These are phyloP conservation scores for Drosophila pseudoananassae DNA, from an alignment of 1,140 invertebrate genomes.

Conservation along the genomic window DNA sequence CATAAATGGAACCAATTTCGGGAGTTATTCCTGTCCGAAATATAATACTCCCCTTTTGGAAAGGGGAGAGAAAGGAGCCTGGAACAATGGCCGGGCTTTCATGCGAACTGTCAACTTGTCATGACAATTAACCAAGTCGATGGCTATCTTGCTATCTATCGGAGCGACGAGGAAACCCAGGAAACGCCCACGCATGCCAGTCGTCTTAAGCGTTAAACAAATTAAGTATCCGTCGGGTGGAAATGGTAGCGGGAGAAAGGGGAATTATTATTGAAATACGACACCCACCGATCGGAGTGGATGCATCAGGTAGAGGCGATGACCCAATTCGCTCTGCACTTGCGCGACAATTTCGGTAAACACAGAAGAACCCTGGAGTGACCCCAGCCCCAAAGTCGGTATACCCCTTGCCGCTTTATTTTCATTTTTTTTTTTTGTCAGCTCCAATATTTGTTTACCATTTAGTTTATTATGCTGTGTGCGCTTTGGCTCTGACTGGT, in stretches of 20 bases:
- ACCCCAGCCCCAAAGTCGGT: neutral
- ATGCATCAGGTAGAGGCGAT: constrained; percentile 36
- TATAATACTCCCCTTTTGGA: constrained; percentile 54
- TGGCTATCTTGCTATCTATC: constrained; percentile 71
- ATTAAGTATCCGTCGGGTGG: constrained; percentile 42
- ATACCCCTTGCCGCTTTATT: neutral
- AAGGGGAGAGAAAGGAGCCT: constrained; percentile 14
- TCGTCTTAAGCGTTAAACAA: constrained; percentile 60
- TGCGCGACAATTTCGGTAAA: constrained; percentile 62
- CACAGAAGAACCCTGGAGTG: constrained; percentile 15
- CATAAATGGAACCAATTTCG: constrained; percentile 30
- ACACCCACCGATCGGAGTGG: constrained; percentile 38
- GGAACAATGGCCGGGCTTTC: constrained; percentile 72
- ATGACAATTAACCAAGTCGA: constrained; percentile 74
- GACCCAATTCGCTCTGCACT: constrained; percentile 71
- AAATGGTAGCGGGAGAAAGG: neutral
- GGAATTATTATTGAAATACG: constrained; percentile 68
- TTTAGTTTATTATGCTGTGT: constrained; percentile 79
- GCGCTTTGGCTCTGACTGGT: constrained; percentile 53
- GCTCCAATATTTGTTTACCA: constrained; percentile 74
- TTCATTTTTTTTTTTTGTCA: constrained; percentile 17
- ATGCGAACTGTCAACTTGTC: constrained; percentile 81
- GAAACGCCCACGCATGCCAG: constrained; percentile 50
- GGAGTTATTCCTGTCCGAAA: constrained; percentile 47
- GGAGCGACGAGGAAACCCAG: constrained; percentile 9